A percentile compares a stretch with the other conserved stretches of the same genome.
Conservation (phyloP, 2,888 invertebrate species). For the Ochropleura leucogaster region DNA sequence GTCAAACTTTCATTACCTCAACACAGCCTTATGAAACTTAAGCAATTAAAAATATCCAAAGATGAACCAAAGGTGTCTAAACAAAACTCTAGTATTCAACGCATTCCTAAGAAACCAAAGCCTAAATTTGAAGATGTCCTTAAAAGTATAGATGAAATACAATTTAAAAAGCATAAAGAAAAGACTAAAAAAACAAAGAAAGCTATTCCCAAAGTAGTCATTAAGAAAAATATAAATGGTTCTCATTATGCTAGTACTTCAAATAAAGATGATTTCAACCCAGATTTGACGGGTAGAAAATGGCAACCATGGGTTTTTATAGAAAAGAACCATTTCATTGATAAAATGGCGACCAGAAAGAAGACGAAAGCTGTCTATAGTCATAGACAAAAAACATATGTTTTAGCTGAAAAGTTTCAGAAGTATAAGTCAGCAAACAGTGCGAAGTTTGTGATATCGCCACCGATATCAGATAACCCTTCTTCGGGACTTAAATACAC, state of each 20-base stretch:
- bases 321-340: slow-evolving; percentile 85
- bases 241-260: slow-evolving; percentile 87
- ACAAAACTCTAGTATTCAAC: slow-evolving; percentile 67
- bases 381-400: slow-evolving; percentile 82
- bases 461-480: slow-evolving; percentile 77
- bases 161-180: slow-evolving; percentile 84
- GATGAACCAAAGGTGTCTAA: slow-evolving; percentile 78
- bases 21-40: slow-evolving; percentile 84
- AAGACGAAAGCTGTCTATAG: slow-evolving; percentile 84
- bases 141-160: slow-evolving; percentile 88
- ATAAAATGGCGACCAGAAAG: slow-evolving; percentile 85
- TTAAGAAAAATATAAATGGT: slow-evolving; percentile 87
- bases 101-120: slow-evolving; percentile 82
- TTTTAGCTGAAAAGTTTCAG: slow-evolving; percentile 83
- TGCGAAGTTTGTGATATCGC: slow-evolving; percentile 85
- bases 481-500: slow-evolving; percentile 85
- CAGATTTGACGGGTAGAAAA: slow-evolving; percentile 87
- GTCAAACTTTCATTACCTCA: slow-evolving; percentile 86
- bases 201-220: slow-evolving; percentile 87
- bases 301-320: slow-evolving; percentile 90
- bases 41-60: slow-evolving; percentile 84
- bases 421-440: slow-evolving; percentile 85
- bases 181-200: slow-evolving; percentile 82
- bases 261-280: slow-evolving; percentile 78
- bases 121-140: slow-evolving; percentile 90